phyloP scores from a whole-genome alignment of 2,113 vertebrate genomes.

The Oostethus manadensis region DNA sequence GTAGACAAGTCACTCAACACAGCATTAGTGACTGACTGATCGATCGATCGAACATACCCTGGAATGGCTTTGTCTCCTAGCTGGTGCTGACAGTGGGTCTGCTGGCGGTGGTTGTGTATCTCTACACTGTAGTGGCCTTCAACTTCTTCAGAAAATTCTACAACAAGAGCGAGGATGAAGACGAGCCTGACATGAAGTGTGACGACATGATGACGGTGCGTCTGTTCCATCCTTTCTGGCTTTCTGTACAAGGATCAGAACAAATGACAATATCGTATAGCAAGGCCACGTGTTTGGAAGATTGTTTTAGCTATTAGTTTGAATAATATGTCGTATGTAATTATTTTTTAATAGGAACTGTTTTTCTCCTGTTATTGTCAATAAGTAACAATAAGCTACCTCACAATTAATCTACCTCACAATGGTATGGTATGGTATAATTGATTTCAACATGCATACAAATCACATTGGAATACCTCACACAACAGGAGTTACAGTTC shows the following conservation, averaged over 20 bases:
- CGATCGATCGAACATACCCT: too few species aligned
- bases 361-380: not conserved
- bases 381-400: not conserved
- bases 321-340: too few species aligned
- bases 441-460: too few species aligned
- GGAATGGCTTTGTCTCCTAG: constrained; percentile 60
- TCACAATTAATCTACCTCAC: not conserved
- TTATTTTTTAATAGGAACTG: too few species aligned
- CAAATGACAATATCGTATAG: too few species aligned
- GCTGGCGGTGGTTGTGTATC: constrained; percentile 92
- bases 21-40: not conserved
- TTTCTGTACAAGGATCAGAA: too few species aligned
- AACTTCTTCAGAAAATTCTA: constrained; percentile 99
- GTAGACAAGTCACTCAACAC: not conserved
- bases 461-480: too few species aligned
- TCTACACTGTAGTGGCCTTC: constrained; percentile 96
- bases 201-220: constrained; percentile 97
- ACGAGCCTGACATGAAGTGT: constrained; percentile 96
- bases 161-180: constrained; percentile 96
- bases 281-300: constrained; percentile 3
- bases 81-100: constrained; percentile 91
- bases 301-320: too few species aligned
- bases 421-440: too few species aligned
- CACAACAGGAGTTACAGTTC: too few species aligned
- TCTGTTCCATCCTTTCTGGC: not conserved